Evolutionary conservation across 2,113 vertebrate species (phyloP).

Genomic region (Ochotona curzoniae): DNA sequence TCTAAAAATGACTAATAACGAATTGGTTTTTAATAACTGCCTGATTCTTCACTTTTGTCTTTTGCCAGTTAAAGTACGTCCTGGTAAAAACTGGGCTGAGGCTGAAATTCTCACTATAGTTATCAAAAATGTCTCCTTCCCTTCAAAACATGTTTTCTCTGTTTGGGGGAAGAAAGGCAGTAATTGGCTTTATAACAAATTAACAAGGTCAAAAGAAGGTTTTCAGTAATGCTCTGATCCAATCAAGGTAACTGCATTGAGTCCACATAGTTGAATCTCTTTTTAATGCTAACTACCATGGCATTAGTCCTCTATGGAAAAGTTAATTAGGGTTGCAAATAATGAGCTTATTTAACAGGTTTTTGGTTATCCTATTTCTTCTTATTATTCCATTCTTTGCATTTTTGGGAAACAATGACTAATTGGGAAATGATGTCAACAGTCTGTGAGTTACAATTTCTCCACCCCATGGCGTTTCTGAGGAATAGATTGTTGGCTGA

Average conservation of each 20-base stretch:
- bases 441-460: not conserved
- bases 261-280: not conserved
- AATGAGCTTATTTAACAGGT: not conserved
- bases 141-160: not conserved
- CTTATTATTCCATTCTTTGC: not conserved
- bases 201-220: not conserved
- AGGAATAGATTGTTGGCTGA: not conserved
- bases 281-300: not conserved
- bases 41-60: not conserved
- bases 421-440: not conserved
- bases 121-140: not conserved
- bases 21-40: not conserved
- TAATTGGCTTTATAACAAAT: not conserved
- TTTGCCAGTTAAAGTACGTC: not conserved
- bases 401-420: not conserved
- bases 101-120: not conserved
- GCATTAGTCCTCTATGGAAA: not conserved
- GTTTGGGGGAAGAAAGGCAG: not conserved
- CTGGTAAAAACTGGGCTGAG: not conserved
- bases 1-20: not conserved
- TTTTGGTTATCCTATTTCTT: not conserved
- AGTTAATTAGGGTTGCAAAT: constrained; percentile 48
- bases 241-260: not conserved
- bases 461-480: accelerated
- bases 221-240: constrained; percentile 19